Base-by-base conservation (phyloP, 2,888 invertebrate genomes). In the Electrophaes corylata region DNA sequence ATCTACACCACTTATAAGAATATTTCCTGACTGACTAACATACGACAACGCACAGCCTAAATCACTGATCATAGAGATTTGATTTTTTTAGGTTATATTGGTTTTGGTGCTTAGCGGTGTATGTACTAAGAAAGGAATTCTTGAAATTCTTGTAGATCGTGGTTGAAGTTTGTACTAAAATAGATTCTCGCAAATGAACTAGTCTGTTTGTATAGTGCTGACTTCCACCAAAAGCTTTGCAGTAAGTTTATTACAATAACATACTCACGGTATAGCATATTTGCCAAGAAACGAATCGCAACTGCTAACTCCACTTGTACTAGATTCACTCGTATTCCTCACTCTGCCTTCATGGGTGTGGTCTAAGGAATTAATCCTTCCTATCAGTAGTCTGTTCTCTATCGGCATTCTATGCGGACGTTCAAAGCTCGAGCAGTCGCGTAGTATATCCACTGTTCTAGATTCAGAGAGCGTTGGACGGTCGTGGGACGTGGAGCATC, bases 281-380 rank as follows among this genome's bases (percentile, higher is more conserved):
- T 93, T 93, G 60, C 93, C 94, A 20, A 93, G 90, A 47, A 94
- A 94, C 1, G 96, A 96, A 81, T 96, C 96, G 71, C 95, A 95
- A 55, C 96, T 96, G 83, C 96, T 96, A 18, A 96, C 95, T 39
- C 96, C 96, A 62, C 96, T 96, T 0, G 96, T 96, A 57, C 95
- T 95, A 1, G 96, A 96, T 76, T 96, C 96, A n/a, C 92, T 92
- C 0, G 89, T 92, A 60, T 92, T 91, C 60, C 92, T 80, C 31
- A 90, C 87, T 46, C 92, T 73, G 2, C 89, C 90, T 60, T 92
- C 92, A 33, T 86, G 84, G 2, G 83, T 75, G 44, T 88, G 83
- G 11, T 92, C 92, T 40, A 88, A 60, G 0, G 91, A 90, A 57
- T 87, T 90, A 79, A 89, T 84, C 60, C 91, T 76, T 0, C 84